Base-by-base conservation (phyloP, 2,797 vertebrate genomes). In the Cynopterus sphinx region DNA sequence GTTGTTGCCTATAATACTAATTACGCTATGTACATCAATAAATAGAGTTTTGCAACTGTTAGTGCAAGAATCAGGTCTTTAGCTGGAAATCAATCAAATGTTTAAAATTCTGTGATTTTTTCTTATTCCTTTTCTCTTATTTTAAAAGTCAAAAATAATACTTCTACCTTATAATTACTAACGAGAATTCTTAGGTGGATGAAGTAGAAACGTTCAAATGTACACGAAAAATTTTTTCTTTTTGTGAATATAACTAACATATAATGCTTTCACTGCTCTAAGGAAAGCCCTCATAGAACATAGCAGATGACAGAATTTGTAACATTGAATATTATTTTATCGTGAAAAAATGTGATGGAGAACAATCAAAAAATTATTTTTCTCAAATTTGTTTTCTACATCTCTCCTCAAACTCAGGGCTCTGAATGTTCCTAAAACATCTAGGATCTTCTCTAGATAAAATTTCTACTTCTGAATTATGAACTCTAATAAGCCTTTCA, bases 301-400 rank as follows among this genome's bases (percentile, higher is more conserved):
- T 1, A 92, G 24, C 4, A 57, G 39, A 33, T 59, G 67, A 85
- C 31, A 55, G 51, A 77, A 63, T 78, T 51, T 88, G 39, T 28
- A 51, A 51, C 68, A 57, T 0, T 55, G 36, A 75, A 55, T 82
- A 82, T 59, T 94, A 96, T 95, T 90, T 82, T 17, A 21, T 39
- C 12, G 90, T 81, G 75, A 36, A 22, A 90, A 86, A 91, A 90
- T 74, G 70, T 36, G 84, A 10, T 87, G 39, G 68, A 39, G 77
- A 94, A 71, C 65, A 92, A 93, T 73, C 82, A 61, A 11, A 21
- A 65, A 96, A 95, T 93, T 84, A 83, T 95, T 97, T 95, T 49
- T 85, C 59, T 0, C 11, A 70, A 63, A 67, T 93, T 68, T 83
- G 31, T 84, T 96, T 71, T 59, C 73, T 9, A 49, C 19, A 33